Conservation (phyloP, 2,888 invertebrate genomes). For the Euphydryas editha region DNA sequence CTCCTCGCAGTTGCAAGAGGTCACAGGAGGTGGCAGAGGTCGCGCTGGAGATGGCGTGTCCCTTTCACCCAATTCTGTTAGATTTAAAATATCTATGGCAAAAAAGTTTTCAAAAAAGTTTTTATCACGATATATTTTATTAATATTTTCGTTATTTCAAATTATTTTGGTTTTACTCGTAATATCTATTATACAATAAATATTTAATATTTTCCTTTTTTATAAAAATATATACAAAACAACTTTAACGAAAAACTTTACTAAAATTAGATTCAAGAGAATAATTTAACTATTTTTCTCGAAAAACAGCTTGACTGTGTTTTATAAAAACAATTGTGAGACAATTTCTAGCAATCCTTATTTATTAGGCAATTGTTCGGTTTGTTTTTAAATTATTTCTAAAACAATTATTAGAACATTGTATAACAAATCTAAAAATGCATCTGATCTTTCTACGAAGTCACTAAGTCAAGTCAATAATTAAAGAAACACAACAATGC, state of each 20-base stretch:
- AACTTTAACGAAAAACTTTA: not conserved
- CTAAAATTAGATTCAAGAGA: not conserved
- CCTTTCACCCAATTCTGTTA: slow-evolving; percentile 75
- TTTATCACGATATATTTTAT: not conserved
- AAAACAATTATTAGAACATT: not conserved
- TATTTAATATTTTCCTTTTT: too few relatives aligned
- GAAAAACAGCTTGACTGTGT: not conserved
- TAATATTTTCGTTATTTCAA: not conserved
- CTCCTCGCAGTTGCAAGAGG: slow-evolving; percentile 92
- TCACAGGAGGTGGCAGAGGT: slow-evolving; percentile 72
- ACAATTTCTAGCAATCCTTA: slow-evolving; percentile 8
- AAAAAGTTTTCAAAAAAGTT: too few relatives aligned
- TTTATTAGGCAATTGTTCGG: slow-evolving; percentile 7
- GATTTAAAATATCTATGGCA: not conserved
- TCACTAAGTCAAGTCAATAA: slow-evolving; percentile 35
- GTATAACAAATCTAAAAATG: slow-evolving; percentile 7
- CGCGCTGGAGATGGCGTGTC: slow-evolving; percentile 78
- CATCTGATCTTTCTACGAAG: slow-evolving; percentile 23
- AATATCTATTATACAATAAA: too few relatives aligned
- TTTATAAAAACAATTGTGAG: slow-evolving; percentile 7
- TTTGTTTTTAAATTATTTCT: not conserved
- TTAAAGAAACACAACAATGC: slow-evolving; percentile 38
- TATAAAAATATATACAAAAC: too few relatives aligned
- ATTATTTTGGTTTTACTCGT: too few relatives aligned
- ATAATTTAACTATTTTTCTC: not conserved